A percentile compares a stretch with the other conserved stretches of the same genome.
These are phyloP conservation scores for Druon quercuslanigerum DNA, from an alignment of 1,140 invertebrate genomes.

Conservation along the genomic window DNA sequence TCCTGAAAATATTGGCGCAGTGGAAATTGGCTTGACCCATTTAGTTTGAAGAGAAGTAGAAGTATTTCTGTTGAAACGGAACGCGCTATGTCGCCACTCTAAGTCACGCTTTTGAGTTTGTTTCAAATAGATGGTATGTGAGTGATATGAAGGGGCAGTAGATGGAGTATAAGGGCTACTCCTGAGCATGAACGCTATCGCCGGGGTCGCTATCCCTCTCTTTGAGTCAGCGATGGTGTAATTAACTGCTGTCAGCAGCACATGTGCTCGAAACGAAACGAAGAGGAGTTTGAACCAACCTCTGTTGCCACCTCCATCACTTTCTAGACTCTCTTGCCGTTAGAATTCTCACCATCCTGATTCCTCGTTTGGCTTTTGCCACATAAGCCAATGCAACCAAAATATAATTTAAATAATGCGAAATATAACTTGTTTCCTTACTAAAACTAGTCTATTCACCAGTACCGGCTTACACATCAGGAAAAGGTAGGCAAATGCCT, in stretches of 20 bases:
- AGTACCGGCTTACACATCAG: too few relatives aligned
- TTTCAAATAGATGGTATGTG: constrained; percentile 16
- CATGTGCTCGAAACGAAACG: constrained; percentile 41
- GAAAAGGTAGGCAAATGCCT: too few relatives aligned
- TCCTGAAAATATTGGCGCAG: background rate
- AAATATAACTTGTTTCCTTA: background rate
- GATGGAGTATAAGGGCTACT: background rate
- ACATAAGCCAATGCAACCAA: background rate
- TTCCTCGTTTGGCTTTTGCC: background rate
- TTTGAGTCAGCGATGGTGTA: constrained; percentile 41
- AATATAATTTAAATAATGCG: background rate
- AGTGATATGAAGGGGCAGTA: constrained; percentile 10
- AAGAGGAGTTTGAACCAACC: constrained; percentile 21
- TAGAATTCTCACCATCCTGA: constrained; percentile 9
- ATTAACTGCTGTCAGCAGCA: constrained; percentile 61
- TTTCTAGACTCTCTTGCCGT: constrained; percentile 7
- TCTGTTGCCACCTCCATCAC: constrained; percentile 3
- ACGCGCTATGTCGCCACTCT: background rate
- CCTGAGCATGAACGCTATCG: constrained; percentile 22
- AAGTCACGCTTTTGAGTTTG: constrained; percentile 6
- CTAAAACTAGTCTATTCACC: too few relatives aligned
- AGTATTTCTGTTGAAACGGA: background rate
- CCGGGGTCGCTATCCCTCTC: constrained; percentile 24
- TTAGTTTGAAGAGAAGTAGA: constrained; percentile 5
- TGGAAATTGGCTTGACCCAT: background rate